A percentile compares a stretch with the other conserved stretches of the same genome.
Conservation (phyloP, 2,888 invertebrate genomes). For the Drosophila niveifrons region DNA sequence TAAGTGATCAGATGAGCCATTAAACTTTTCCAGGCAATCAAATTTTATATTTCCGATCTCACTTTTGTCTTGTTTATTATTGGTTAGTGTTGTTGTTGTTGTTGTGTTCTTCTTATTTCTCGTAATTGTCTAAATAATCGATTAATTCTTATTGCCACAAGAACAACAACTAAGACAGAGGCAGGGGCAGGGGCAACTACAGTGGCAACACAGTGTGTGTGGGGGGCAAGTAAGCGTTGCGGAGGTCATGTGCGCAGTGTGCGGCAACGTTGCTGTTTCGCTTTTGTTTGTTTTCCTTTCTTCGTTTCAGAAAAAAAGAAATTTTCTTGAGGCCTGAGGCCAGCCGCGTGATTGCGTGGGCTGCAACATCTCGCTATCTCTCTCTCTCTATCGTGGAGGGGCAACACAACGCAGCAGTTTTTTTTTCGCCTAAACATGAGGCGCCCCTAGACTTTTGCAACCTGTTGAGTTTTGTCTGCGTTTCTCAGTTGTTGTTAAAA, state of each 20-base stretch:
- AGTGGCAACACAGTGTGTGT: not conserved
- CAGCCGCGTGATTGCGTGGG: constrained; percentile 57
- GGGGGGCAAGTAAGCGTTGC: constrained; percentile 46
- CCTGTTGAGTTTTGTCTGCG: constrained; percentile 60
- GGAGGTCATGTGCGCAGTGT: constrained; percentile 60
- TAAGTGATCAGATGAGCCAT: constrained; percentile 29
- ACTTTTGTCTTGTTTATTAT: constrained; percentile 48
- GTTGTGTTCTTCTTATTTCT: constrained; percentile 37
- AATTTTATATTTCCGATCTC: constrained; percentile 62
- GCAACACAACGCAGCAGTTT: not conserved
- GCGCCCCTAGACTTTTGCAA: constrained; percentile 55
- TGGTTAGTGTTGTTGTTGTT: constrained; percentile 21
- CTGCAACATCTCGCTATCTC: not conserved
- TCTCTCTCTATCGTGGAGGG: not conserved
- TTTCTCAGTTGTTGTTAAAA: constrained; percentile 11
- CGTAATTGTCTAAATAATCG: constrained; percentile 68
- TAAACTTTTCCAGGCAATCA: constrained; percentile 45
- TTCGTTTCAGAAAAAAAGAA: constrained; percentile 3
- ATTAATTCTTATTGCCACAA: constrained; percentile 59
- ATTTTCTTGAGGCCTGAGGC: constrained; percentile 49
- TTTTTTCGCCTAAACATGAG: constrained; percentile 44
- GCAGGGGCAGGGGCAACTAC: not conserved
- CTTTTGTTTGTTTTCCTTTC: constrained; percentile 47
- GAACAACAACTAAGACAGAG: constrained; percentile 7
- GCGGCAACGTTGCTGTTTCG: constrained; percentile 21